Evolutionary conservation across 1,140 invertebrate species (phyloP).

Genomic region (Drosophila pseudoobscura): DNA sequence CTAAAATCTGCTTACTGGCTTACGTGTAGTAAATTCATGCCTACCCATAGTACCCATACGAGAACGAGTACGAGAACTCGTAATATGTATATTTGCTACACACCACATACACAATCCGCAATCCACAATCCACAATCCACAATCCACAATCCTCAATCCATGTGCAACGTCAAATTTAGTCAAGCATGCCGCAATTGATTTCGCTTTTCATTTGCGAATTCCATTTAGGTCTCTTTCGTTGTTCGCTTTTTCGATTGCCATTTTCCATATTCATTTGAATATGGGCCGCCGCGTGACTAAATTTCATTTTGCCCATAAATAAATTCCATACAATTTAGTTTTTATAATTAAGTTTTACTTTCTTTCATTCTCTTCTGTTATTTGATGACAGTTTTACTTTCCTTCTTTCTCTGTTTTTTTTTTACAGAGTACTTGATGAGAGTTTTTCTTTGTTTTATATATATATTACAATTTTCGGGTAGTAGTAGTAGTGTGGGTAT

Average conservation of each 20-base stretch:
- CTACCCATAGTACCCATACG: slow-evolving; percentile 47
- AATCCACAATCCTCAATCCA: slow-evolving; percentile 1
- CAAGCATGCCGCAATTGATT: slow-evolving; percentile 42
- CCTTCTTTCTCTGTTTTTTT: slow-evolving; percentile 8
- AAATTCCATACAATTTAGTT: slow-evolving; percentile 46
- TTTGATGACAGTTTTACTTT: slow-evolving; percentile 35
- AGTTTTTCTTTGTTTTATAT: slow-evolving; percentile 16
- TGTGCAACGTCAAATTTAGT: slow-evolving; percentile 45
- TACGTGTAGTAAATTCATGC: slow-evolving; percentile 73
- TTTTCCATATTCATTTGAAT: slow-evolving; percentile 16
- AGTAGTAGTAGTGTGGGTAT: slow-evolving; percentile 23
- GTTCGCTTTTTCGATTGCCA: slow-evolving; percentile 8
- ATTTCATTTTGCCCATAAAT: slow-evolving; percentile 55
- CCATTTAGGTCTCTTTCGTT: no score
- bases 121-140: not conserved
- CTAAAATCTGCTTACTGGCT: slow-evolving; percentile 68
- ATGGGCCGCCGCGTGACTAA: slow-evolving; percentile 33
- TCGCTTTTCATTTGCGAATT: slow-evolving; percentile 1
- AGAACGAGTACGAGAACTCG: slow-evolving; percentile 1
- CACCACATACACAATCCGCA: not conserved
- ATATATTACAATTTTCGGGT: slow-evolving; percentile 54
- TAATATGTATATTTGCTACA: slow-evolving; percentile 34
- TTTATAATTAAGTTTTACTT: slow-evolving; percentile 50
- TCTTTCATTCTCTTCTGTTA: slow-evolving; percentile 29
- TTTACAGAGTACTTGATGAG: slow-evolving; percentile 41